Evolutionary conservation across 2,113 vertebrate species (phyloP), one percentile per base, ranked within the genome.

Genomic region (Oostethus manadensis): DNA sequence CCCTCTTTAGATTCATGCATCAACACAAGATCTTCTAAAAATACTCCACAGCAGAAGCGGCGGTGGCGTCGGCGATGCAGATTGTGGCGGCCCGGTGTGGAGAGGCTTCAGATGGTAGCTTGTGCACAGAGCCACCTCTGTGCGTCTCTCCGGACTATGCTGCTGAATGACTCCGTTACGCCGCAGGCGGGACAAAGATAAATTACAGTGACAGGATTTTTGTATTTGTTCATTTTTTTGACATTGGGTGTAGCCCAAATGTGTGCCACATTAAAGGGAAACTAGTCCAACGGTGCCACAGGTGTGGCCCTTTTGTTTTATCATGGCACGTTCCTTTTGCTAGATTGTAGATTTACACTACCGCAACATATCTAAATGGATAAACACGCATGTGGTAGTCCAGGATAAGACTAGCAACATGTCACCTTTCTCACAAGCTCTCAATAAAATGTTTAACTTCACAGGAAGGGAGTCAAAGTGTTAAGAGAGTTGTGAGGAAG

Each of bases 141-240:
- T 90, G 83, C 46, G 58, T 88, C 87, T 88, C 85, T 62, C 75
- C 68, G 81, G 86, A 84, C 82, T 75, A 53, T 66, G 82, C 81
- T 84, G 82, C 85, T 84, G 85, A 89, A 85, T 87, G 83, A 87
- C 88, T 86, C 76, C 80, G 80, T 85, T 85, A 84, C 73, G 88
- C 86, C 84, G 84, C 83, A 60, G 65, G 62, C 68, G 68, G 88
- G 88, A 90, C 89, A 90, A 89, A 89, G 89, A 91, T 89, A 89
- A 91, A 91, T 91, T 87, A 82, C 86, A 74, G 74, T 78, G 58
- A 56, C 80, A 84, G 87, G 82, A 85, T 87, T 65, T 71, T 76
- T 57, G 56, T 62, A 29, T 59, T 69, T 82, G 8, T 53, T 43
- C 48, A 58, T 80, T 62, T 76, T n/a, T 77, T 63, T 60, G 65